A percentile compares a stretch with the other conserved stretches of the same genome.
These are phyloP conservation scores for Erinaceus europaeus DNA, from an alignment of 2,113 vertebrate genomes.

Conservation along the genomic window DNA sequence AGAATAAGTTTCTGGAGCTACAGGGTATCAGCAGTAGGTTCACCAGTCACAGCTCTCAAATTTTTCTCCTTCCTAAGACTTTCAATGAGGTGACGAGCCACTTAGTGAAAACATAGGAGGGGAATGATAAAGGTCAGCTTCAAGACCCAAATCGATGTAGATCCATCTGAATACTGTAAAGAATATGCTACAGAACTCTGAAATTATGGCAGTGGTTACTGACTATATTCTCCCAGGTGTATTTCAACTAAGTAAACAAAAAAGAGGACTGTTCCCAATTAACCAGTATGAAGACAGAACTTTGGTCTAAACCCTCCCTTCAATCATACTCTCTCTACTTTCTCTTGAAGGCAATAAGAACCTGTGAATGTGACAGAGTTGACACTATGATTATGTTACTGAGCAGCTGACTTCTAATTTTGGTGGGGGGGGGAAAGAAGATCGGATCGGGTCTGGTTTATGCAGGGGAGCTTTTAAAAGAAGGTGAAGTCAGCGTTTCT, in stretches of 20 bases:
- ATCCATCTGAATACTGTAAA: not conserved
- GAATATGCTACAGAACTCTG: not conserved
- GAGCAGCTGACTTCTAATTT: too few species aligned
- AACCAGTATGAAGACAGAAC: not conserved
- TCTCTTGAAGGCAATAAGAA: not conserved
- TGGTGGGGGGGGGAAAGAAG: too few species aligned
- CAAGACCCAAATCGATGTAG: not conserved
- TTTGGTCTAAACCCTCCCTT: not conserved
- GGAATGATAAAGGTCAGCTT: not conserved
- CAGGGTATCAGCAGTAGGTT: not conserved
- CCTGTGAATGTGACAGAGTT: not conserved
- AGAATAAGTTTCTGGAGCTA: not conserved
- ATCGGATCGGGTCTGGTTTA: not conserved
- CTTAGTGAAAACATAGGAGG: not conserved
- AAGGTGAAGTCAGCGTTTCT: not conserved
- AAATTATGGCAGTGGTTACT: not conserved
- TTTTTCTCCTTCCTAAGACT: not conserved
- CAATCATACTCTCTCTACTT: not conserved
- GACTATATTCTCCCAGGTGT: not conserved
- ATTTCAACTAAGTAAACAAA: not conserved
- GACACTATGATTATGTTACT: not conserved
- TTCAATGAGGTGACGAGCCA: not conserved
- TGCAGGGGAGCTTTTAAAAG: not conserved
- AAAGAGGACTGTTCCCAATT: not conserved
- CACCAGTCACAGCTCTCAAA: not conserved